phyloP scores from a whole-genome alignment of 2,113 vertebrate genomes.

The Labrus mixtus region DNA sequence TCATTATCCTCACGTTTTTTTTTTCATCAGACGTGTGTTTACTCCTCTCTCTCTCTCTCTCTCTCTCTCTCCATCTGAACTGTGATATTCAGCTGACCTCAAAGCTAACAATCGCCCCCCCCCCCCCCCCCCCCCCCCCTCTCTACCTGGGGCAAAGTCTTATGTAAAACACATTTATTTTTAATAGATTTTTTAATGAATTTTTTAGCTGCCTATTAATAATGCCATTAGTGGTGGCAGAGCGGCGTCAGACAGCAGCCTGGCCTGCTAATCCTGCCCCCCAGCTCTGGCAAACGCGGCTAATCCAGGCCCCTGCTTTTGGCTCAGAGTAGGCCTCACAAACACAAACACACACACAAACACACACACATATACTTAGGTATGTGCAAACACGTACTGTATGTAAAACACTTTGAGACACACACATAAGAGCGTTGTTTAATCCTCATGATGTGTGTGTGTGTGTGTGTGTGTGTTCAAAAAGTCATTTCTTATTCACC shows the following conservation, averaged over 20 bases:
- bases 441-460: constrained; percentile 60
- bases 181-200: constrained; percentile 99
- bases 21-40: constrained; percentile 60
- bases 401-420: constrained; percentile 69
- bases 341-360: constrained; percentile 51
- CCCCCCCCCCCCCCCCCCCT: constrained; percentile 53
- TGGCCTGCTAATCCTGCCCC: constrained; percentile 98
- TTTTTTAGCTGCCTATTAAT: constrained; percentile 99
- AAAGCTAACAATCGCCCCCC: constrained; percentile 94
- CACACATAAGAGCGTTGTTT: constrained; percentile 58
- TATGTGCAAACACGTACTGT: constrained; percentile 55
- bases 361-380: constrained; percentile 40
- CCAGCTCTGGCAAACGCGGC: constrained; percentile 95
- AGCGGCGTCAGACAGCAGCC: constrained; percentile 94
- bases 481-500: constrained; percentile 34
- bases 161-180: constrained; percentile 99
- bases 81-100: constrained; percentile 92
- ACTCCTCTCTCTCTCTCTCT: constrained; percentile 79
- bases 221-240: constrained; percentile 99
- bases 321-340: constrained; percentile 86
- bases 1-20: constrained; percentile 53
- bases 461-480: constrained; percentile 48
- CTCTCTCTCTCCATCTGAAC: constrained; percentile 86
- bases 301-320: constrained; percentile 96
- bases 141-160: constrained; percentile 94